phyloP scores from a whole-genome alignment of 2,888 invertebrate species.

The Megalurothrips usitatus region DNA sequence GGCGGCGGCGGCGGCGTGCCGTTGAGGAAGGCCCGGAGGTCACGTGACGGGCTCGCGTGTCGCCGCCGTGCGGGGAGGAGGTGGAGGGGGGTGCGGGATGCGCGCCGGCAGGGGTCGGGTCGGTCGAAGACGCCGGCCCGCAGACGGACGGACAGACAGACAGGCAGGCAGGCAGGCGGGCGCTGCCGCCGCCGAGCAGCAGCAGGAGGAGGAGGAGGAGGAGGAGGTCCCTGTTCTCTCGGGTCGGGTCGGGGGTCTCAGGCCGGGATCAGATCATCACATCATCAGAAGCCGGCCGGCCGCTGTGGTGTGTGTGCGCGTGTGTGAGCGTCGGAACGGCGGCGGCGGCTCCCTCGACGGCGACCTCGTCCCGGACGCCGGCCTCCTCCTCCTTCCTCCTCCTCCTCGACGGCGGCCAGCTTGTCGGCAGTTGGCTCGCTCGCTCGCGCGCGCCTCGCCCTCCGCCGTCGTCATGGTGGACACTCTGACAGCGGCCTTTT shows the following conservation, averaged over 20 bases:
- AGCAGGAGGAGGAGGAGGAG: too few species aligned
- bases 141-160: not conserved
- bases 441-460: not conserved
- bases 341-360: not conserved
- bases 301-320: not conserved
- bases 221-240: not conserved
- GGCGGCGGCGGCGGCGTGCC: too few species aligned
- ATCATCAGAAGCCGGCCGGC: not conserved
- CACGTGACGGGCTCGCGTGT: not conserved
- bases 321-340: too few species aligned
- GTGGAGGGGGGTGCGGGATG: not conserved
- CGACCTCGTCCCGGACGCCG: not conserved
- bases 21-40: not conserved
- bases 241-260: not conserved
- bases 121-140: not conserved
- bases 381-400: not conserved
- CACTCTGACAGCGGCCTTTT: constrained; percentile 1
- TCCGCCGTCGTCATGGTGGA: not conserved
- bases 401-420: not conserved
- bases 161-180: too few species aligned
- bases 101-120: not conserved
- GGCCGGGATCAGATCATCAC: not conserved
- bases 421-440: not conserved
- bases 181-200: not conserved
- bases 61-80: not conserved